phyloP scores from a whole-genome alignment of 2,113 vertebrate genomes.

The Bambusicola thoracicus region DNA sequence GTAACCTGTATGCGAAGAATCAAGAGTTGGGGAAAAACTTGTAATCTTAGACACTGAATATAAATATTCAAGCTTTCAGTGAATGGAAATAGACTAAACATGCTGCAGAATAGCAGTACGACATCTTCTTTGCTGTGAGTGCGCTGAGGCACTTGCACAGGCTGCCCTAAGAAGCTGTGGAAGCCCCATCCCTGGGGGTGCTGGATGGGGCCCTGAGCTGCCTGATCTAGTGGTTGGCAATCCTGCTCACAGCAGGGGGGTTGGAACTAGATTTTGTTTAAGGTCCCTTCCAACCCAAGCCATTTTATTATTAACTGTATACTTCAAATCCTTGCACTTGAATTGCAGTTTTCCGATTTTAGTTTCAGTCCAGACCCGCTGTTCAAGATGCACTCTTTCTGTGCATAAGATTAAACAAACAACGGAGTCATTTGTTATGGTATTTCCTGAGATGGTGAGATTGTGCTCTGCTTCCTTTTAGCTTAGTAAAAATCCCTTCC shows the following conservation, averaged over 20 bases:
- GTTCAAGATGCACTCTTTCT: not conserved
- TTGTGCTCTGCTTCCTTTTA: slow-evolving; percentile 10
- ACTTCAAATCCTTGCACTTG: not conserved
- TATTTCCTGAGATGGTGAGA: slow-evolving; percentile 6
- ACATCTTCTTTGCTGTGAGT: not conserved
- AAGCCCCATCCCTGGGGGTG: not conserved
- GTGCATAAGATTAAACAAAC: not conserved
- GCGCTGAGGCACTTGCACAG: not conserved
- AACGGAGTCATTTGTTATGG: not conserved
- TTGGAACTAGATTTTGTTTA: not conserved
- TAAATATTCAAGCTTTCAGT: not conserved
- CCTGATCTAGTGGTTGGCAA: not conserved
- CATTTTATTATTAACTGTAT: not conserved
- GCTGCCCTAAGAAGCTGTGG: not conserved
- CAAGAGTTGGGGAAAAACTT: not conserved
- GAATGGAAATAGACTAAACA: not conserved
- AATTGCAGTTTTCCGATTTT: not conserved
- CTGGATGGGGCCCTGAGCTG: not conserved
- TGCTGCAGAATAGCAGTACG: not conserved
- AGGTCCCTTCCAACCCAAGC: not conserved
- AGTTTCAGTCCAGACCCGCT: not conserved
- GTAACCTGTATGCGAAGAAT: not conserved
- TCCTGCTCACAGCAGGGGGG: not conserved
- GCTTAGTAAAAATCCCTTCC: not conserved
- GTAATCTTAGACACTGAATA: too few relatives aligned